Evolutionary conservation across 2,113 vertebrate genomes (phyloP).

Genomic region (Psittacus erithacus): DNA sequence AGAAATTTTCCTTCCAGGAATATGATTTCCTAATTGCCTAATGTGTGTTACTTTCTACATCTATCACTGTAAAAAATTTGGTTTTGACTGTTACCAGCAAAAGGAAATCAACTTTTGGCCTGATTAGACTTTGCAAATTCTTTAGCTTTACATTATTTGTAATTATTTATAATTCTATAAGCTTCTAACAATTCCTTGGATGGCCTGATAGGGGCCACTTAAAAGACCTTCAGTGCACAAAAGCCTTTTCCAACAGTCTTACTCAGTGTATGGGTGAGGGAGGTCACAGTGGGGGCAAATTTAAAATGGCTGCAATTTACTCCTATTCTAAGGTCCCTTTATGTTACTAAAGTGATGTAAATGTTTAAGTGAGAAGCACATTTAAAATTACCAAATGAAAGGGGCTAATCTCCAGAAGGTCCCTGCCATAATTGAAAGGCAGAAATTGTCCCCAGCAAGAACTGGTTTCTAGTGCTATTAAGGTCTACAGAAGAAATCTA

Average conservation of each 20-base stretch:
- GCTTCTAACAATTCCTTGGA: not conserved
- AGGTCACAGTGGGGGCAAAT: conserved; percentile 56
- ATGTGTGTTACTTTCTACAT: not conserved
- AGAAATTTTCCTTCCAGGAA: not conserved
- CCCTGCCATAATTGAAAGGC: conserved; percentile 37
- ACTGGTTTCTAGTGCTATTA: not conserved
- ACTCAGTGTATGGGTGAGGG: not conserved
- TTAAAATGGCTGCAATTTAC: conserved; percentile 63
- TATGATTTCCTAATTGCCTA: not conserved
- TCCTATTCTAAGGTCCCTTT: conserved; percentile 36
- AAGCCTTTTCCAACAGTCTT: conserved; percentile 34
- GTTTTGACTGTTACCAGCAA: not conserved
- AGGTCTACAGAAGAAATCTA: not conserved
- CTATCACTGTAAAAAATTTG: not conserved
- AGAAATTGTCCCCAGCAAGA: conserved; percentile 21
- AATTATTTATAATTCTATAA: not conserved
- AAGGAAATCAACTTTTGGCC: not conserved
- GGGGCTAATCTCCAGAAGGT: conserved; percentile 41
- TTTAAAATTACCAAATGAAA: conserved; percentile 66
- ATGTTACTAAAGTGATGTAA: conserved; percentile 59
- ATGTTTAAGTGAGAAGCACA: conserved; percentile 47
- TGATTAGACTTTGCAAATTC: not conserved
- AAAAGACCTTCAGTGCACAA: conserved; percentile 8
- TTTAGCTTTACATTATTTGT: not conserved
- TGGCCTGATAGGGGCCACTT: not conserved